Base-by-base conservation (phyloP, 1,140 invertebrate genomes). In the Macrostomum lignano region DNA sequence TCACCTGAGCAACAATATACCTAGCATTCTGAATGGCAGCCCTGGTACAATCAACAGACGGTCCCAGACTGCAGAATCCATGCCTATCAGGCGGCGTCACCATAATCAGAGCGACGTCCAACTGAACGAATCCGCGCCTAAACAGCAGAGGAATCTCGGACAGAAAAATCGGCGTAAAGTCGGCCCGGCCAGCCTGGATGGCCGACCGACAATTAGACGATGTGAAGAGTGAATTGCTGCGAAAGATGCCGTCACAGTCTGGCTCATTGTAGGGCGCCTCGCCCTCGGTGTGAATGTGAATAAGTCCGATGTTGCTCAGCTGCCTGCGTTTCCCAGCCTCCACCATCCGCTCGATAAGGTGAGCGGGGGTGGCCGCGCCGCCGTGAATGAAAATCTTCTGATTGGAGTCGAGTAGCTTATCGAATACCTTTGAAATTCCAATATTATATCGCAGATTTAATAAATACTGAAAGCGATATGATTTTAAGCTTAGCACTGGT, bases 201-300 rank as follows among this genome's bases (percentile, higher is more conserved):
- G 76, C 69, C 46, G 72, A 65, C 15, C 82, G 64, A 10, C 81
- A 73, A 53, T 88, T 88, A 1, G 66, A 72, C 6, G 74, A 78
- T 64, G 84, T 82, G 50, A 88, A 91, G 37, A 84, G 68, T 1
- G 78, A 84, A 32, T 68, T 64, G 0, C 74, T 77, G 38, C 74
- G 69, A 49, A 68, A 69, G 29, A 69, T 62, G 19, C 66, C 71
- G 53, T 70, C 67, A 52, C 67, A 74, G 40, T 76, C 73, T 10
- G 71, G 70, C n/a, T 69, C 63, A 14, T 68, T 66, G 47, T 82
- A 84, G 0, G 67, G 56, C 0, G 73, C 76, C 0, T 69, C 64
- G 26, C 77, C 77, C 58, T 88, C 79, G 0, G 81, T 78, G 51
- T 88, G 81, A 66, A 88, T 84, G 45, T 88, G 79, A 44, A 74